Evolutionary conservation across 1,140 invertebrate genomes (phyloP).

Genomic region (Brachionus koreanus): DNA sequence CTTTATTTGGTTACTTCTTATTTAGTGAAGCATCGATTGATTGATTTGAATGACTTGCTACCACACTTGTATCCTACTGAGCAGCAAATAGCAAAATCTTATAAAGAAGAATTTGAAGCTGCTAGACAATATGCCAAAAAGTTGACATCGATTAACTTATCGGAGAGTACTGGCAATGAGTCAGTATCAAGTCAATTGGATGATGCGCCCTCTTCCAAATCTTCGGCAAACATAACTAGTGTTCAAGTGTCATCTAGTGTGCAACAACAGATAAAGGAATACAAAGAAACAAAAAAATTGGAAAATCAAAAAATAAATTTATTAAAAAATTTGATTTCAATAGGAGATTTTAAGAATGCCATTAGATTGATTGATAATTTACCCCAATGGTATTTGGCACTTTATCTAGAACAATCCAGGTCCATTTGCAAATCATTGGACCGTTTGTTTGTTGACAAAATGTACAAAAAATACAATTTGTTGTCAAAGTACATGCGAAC

Average conservation of each 20-base stretch:
- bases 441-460: conserved; percentile 76
- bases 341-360: conserved; percentile 85
- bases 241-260: background rate
- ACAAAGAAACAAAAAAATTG: background rate
- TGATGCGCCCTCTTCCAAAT: background rate
- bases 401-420: conserved; percentile 74
- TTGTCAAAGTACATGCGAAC: conserved; percentile 32
- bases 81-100: conserved; percentile 71
- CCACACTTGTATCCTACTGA: conserved; percentile 84
- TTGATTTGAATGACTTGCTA: conserved; percentile 81
- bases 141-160: conserved; percentile 23
- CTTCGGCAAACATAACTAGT: background rate
- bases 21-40: conserved; percentile 78
- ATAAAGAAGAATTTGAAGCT: conserved; percentile 75
- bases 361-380: conserved; percentile 72
- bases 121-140: conserved; percentile 76
- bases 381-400: conserved; percentile 71
- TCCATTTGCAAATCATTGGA: conserved; percentile 73
- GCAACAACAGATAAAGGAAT: conserved; percentile 12
- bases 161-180: conserved; percentile 7
- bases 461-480: conserved; percentile 72
- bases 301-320: conserved; percentile 88
- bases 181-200: background rate
- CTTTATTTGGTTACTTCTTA: conserved; percentile 83
- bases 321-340: conserved; percentile 76